Evolutionary conservation across 2,797 vertebrate species (phyloP), one percentile per base, ranked within the genome.

Genomic region (Sebastes kiyomatsui): DNA sequence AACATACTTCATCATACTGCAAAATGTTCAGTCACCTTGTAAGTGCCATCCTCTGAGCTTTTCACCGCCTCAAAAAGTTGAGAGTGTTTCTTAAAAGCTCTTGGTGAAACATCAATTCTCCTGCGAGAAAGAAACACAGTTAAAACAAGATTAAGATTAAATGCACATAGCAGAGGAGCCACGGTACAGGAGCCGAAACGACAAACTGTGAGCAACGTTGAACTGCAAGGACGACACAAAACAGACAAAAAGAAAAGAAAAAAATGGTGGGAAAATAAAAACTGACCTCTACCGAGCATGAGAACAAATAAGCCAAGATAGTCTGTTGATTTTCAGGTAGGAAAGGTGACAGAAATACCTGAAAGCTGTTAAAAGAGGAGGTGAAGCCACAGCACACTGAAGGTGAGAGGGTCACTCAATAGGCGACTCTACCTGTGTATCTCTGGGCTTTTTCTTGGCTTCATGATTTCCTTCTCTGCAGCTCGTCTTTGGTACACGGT

Each of bases 91-190:
- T 97, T 99, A 97, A 99, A 99, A 96, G 97, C 97, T 97, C 99
- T 99, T 92, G 98, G 98, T 95, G 98, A 99, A 96, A 99, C 98
- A 96, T 99, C 99, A 96, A 99, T 99, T 97, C 97, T 97, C 97
- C 99, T 99, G 93, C 8, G 84, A 87, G 78, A 88, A 30, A 90
- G 59, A 86, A 82, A 81, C 73, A 81, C 62, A 73, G 16, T 89
- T 81, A 65, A 55, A 28, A 55, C 33, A 46, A 32, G n/a, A 65
- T 7, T 46, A 46, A 46, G 25, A 60, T 76, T 62, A 42, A 68
- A 81, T 32, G 12, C 12, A 60, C 30, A 64, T 28, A 20, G 4
- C 16, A 55, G 9, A 32, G 12, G 20, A 75, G 32, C 9, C 16
- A 72, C 0, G n/a, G 30, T 6, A 7, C 25, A 68, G 20, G 6